Evolutionary conservation across 1,140 invertebrate species (phyloP).

Genomic region (Drosophila ficusphila): DNA sequence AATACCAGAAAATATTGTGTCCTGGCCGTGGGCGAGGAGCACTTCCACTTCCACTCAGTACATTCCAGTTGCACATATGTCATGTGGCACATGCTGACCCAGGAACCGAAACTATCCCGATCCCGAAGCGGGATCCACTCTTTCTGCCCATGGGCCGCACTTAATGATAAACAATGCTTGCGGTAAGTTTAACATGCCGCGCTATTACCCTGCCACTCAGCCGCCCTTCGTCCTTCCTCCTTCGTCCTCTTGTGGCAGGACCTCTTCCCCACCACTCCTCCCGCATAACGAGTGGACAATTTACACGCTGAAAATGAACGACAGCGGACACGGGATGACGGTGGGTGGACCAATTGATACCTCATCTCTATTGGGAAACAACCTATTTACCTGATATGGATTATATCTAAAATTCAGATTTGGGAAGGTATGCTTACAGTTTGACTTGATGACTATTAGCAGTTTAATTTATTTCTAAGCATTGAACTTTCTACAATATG

Average conservation of each 20-base stretch:
- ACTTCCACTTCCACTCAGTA: slow-evolving; percentile 8
- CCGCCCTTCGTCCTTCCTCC: neutral
- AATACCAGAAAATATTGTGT: slow-evolving; percentile 5
- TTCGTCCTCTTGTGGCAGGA: slow-evolving; percentile 2
- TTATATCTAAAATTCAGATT: neutral
- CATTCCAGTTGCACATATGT: slow-evolving; percentile 62
- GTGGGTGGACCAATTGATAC: slow-evolving; percentile 33
- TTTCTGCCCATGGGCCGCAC: slow-evolving; percentile 36
- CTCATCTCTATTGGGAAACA: neutral
- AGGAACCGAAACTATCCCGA: slow-evolving; percentile 22
- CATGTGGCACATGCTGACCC: slow-evolving; percentile 71
- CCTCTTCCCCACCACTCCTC: slow-evolving; percentile 3
- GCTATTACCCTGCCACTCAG: slow-evolving; percentile 74
- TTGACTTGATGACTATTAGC: neutral
- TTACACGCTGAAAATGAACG: slow-evolving; percentile 70
- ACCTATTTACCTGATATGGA: neutral
- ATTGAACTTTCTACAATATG: too few species aligned
- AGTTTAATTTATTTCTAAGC: too few species aligned
- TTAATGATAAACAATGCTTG: slow-evolving; percentile 84
- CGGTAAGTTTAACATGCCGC: slow-evolving; percentile 82
- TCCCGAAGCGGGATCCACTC: slow-evolving; percentile 1
- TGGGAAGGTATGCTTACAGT: neutral
- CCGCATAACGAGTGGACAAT: slow-evolving; percentile 77
- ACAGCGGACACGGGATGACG: slow-evolving; percentile 26
- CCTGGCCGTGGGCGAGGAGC: slow-evolving; percentile 10